phyloP scores from a whole-genome alignment of 53 echinoderm and acorn worm species.

The Henricia sp. region DNA sequence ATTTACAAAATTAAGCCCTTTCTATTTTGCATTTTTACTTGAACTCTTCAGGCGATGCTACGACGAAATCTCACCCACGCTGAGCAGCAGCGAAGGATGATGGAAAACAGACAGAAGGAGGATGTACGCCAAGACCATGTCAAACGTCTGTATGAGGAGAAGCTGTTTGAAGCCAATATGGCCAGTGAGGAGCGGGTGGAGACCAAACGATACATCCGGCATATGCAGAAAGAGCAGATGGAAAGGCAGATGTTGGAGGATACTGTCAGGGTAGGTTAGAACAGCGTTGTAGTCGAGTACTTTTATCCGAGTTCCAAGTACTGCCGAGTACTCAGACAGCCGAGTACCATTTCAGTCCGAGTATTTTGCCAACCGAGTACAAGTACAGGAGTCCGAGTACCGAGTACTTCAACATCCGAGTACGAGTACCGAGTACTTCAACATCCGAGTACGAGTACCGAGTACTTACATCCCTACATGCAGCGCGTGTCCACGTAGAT shows the following conservation, averaged over 20 bases:
- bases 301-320: no score
- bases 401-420: no score
- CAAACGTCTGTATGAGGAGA: slow-evolving; percentile 83
- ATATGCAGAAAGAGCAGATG: slow-evolving; percentile 80
- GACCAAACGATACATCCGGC: slow-evolving; percentile 79
- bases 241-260: slow-evolving; percentile 83
- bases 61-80: slow-evolving; percentile 95
- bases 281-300: no score
- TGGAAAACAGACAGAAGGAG: slow-evolving; percentile 85
- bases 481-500: no score
- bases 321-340: no score
- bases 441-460: no score
- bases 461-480: no score
- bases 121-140: slow-evolving; percentile 90
- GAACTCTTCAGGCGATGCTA: slow-evolving; percentile 76
- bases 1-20: no score
- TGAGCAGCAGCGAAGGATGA: slow-evolving; percentile 92
- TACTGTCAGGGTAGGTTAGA: slow-evolving; percentile 72
- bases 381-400: no score
- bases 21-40: background rate
- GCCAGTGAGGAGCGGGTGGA: slow-evolving; percentile 97
- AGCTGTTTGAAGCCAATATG: slow-evolving; percentile 97
- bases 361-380: no score
- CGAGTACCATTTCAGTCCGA: no score
- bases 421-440: no score